Percentiles rank a stretch among this genome's conserved stretches.
These are phyloP conservation scores for Cheilosia grossa DNA, from an alignment of 2,888 invertebrate genomes.

Conservation along the genomic window DNA sequence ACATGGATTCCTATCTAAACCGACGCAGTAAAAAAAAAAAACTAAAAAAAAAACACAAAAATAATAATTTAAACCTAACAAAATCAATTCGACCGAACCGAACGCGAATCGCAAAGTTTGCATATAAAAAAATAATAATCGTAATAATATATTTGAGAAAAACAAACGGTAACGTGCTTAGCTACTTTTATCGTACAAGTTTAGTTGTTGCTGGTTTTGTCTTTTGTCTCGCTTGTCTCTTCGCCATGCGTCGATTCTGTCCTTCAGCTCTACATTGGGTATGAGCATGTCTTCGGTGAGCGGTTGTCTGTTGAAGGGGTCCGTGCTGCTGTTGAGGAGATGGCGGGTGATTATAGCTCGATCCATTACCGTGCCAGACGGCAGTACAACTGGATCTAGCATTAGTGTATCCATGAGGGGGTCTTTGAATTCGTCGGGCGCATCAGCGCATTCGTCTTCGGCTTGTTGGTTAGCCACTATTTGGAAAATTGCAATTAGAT, in stretches of 20 bases:
- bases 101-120: constrained; percentile 51
- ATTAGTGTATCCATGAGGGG: constrained; percentile 98
- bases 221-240: constrained; percentile 86
- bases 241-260: constrained; percentile 94
- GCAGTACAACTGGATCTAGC: constrained; percentile 96
- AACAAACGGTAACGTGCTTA: constrained; percentile 76
- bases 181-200: constrained; percentile 80
- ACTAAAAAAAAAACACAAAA: constrained; percentile 25
- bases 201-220: constrained; percentile 78
- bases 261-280: constrained; percentile 94
- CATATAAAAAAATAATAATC: constrained; percentile 60
- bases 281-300: constrained; percentile 96
- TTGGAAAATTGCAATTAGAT: not conserved
- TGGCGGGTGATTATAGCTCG: constrained; percentile 96
- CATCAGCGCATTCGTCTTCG: constrained; percentile 97
- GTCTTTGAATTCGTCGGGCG: constrained; percentile 98
- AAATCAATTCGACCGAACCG: constrained; percentile 46
- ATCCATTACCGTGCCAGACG: constrained; percentile 97
- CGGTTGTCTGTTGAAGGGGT: constrained; percentile 98
- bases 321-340: constrained; percentile 96
- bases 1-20: constrained; percentile 54
- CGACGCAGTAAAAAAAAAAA: constrained; percentile 46
- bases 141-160: constrained; percentile 56
- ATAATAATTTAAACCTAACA: constrained; percentile 59
- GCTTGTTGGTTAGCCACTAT: constrained; percentile 91